Percentiles rank a stretch among this genome's conserved stretches.
These are phyloP conservation scores for Cetoscarus ocellatus DNA, from an alignment of 2,797 vertebrate species.

Conservation along the genomic window DNA sequence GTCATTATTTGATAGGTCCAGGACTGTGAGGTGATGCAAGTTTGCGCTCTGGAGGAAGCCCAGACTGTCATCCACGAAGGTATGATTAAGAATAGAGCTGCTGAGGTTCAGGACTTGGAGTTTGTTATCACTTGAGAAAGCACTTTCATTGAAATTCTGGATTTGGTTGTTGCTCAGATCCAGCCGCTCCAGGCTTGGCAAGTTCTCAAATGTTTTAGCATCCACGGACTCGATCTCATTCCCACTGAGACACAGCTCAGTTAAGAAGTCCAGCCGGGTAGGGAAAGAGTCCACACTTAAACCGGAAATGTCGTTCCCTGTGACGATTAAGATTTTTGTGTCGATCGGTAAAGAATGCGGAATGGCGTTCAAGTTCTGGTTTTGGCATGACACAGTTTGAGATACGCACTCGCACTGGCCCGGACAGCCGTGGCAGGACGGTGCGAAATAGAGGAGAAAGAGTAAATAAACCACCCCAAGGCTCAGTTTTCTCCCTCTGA, in stretches of 20 bases:
- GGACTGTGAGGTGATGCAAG: conserved; percentile 76
- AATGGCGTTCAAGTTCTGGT: conserved; percentile 85
- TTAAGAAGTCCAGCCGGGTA: conserved; percentile 80
- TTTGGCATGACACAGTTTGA: conserved; percentile 89
- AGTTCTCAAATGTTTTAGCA: conserved; percentile 82
- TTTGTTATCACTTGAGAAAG: conserved; percentile 81
- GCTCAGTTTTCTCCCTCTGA: conserved; percentile 40
- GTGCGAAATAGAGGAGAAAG: conserved; percentile 52
- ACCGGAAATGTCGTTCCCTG: conserved; percentile 84
- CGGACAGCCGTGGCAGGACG: conserved; percentile 83
- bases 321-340: conserved; percentile 88
- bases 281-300: conserved; percentile 86
- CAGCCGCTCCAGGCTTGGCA: conserved; percentile 88
- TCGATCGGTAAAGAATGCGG: conserved; percentile 86
- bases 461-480: conserved; percentile 62
- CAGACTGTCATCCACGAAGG: conserved; percentile 33
- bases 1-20: conserved; percentile 86
- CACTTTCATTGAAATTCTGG: conserved; percentile 76
- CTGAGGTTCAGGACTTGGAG: conserved; percentile 87
- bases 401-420: conserved; percentile 86
- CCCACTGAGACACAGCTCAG: conserved; percentile 88
- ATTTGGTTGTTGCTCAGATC: conserved; percentile 92
- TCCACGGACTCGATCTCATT: conserved; percentile 86
- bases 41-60: conserved; percentile 68
- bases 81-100: conserved; percentile 72